Base-by-base conservation (phyloP, 2,888 invertebrate species). In the Xylota sylvarum region DNA sequence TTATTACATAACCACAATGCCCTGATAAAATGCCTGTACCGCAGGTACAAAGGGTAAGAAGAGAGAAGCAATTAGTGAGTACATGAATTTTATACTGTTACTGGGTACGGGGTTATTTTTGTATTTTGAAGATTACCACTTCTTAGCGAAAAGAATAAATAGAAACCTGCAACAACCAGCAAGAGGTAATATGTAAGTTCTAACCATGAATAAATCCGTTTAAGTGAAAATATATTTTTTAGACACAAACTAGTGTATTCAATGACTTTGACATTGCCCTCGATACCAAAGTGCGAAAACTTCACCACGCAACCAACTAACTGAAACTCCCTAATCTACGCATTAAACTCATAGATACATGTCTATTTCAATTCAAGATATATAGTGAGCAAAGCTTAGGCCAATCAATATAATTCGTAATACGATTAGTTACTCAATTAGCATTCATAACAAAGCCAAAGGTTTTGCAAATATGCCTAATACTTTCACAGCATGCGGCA, bases 401-500 rank as follows among this genome's bases (percentile, higher is more conserved):
- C 14, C 7, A 5, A 6, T 6, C 10, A 27, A 10, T 23, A 14
- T n/a, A 55, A 56, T 5, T 32, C 3, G 48, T 5, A 32, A 46
- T 19, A 17, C 12, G 17, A 32, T 48, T 48, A 6, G 30, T 32
- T 48, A 19, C 35, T 46, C 46, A 30, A 64, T 69, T 40, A 52
- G 5, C 10, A 72, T 55, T 32, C n/a, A 19, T 19, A 52, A 23
- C 43, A 14, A 9, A 46, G n/a, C 17, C 46, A 50, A 50, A 9
- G 27, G 3, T 14, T 23, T 69, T 32, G 19, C 17, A 27, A 46
- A 58, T 7, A 56, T 19, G 55, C 27, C 32, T 7, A n/a, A 23
- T 35, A 64, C 74, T 76, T 76, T 65, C 76, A 56, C 76, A 67
- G 48, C 37, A 48, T 17, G 27, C 50, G 67, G 37, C 76, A 62